Base-by-base conservation (phyloP, 2,888 invertebrate genomes). In the Plagodis dolabraria region DNA sequence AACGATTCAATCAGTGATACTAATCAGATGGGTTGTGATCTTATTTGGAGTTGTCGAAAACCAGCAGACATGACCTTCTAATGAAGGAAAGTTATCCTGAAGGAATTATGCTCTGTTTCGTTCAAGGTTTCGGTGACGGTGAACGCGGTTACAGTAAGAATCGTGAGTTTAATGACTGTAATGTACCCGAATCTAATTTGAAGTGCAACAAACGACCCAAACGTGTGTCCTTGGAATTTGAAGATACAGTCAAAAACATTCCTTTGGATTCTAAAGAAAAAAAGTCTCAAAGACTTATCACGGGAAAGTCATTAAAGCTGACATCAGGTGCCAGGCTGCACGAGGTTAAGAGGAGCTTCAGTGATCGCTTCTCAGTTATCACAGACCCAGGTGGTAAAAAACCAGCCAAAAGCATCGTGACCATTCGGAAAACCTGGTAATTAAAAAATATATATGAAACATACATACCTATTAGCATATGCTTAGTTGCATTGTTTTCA, bases 91-190 rank as follows among this genome's bases (percentile, higher is more conserved):
- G 87, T 53, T 90, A 90, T 80, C 77, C 91, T 70, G 89, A 92
- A 74, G 89, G 92, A 82, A 94, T 94, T 87, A 95, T 95, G 95
- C 92, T 95, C 86, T 95, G 95, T 90, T 95, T 95, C 76, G 95
- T 95, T 75, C 95, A 95, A 89, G 94, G 95, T 67, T 95, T 95
- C 79, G 93, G 94, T 66, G 87, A 92, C 68, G 82, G 82, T 63
- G 85, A 86, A 59, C 79, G 80, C 60, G 87, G 79, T 34, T 82
- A 76, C 64, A 85, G 76, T 56, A 87, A 85, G 65, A 83, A 72
- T 71, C 75, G 81, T 59, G 89, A 89, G 67, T 82, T 84, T 56
- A 83, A 12, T 12, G 43, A 43, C 43, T 43, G 43, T 11, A 43
- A 85, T 65, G 74, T 80, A 62, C 65, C 76, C 33, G 88, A 89